These are phyloP conservation scores for Crotalus viridis DNA, from an alignment of 2,113 vertebrate species.

Conservation along the genomic window DNA sequence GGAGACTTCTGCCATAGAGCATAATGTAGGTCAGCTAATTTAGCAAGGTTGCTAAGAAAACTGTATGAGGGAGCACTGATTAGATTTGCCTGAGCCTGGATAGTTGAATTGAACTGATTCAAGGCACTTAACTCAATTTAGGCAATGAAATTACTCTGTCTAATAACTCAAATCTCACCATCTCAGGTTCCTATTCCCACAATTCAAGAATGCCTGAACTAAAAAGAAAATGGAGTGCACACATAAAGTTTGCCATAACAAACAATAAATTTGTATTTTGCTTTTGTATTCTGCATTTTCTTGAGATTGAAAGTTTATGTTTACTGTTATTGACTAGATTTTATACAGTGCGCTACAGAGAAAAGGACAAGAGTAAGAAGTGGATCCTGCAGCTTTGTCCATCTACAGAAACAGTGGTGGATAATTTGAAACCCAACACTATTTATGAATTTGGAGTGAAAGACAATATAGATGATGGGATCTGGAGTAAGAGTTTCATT, in stretches of 20 bases:
- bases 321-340: slow-evolving; percentile 70
- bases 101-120: neutral
- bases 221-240: neutral
- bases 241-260: neutral
- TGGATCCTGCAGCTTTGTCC: slow-evolving; percentile 95
- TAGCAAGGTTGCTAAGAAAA: neutral
- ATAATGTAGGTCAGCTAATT: neutral
- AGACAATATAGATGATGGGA: slow-evolving; percentile 77
- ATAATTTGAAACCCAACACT: slow-evolving; percentile 87
- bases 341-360: slow-evolving; percentile 93
- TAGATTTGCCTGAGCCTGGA: neutral
- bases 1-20: neutral
- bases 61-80: neutral
- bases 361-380: slow-evolving; percentile 85
- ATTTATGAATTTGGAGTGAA: slow-evolving; percentile 93
- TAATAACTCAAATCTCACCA: neutral
- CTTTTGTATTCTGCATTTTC: neutral
- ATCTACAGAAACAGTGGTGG: slow-evolving; percentile 88
- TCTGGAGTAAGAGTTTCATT: slow-evolving; percentile 86
- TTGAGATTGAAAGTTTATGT: neutral
- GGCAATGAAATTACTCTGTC: neutral
- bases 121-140: neutral
- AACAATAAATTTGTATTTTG: neutral
- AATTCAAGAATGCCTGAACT: neutral
- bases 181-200: neutral